Base-by-base conservation (phyloP, 2,888 invertebrate genomes). In the Serripes groenlandicus region DNA sequence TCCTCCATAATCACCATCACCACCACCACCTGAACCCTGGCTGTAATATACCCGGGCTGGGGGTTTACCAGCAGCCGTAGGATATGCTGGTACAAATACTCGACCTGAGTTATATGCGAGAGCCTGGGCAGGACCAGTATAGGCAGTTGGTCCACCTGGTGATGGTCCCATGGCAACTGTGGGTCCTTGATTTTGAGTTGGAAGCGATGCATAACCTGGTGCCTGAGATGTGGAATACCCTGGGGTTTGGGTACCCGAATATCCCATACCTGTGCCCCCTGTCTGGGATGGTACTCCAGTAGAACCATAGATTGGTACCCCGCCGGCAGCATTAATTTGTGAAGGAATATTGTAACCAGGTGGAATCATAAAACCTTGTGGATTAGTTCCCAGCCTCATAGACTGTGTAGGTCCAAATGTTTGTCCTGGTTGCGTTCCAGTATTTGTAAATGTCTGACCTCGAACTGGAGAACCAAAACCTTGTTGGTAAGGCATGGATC, bases 1-100 rank as follows among this genome's bases (percentile, higher is more conserved):
- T 9, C 77, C 77, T 21, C 75, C 78, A n/a, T 78, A 80, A 15
- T 70, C 77, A 54, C 83, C 81, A 15, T 79, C 81, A 7, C 76
- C 74, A 35, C 81, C 81, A 15, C 85, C 83, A 37, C 87, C 86
- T 7, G 81, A 74, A 42, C 78, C 68, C 3, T 64, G 68, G 21
- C 73, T 82, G 66, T 89, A 88, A 75, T 89, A 89, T 5, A 89
- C 83, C 68, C 88, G 76, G 32, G 83, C 85, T 54, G 87, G 75
- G 30, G 87, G 89, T 69, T 78, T 70, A 56, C 75, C 81, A 34
- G 87, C 86, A 35, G 86, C 83, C 37, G 85, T 86, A 30, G 87
- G 83, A 68, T 87, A 86, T 21, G 89, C 89, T 68, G 90, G 88
- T 15, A 89, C 72, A 68, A 84, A 89, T 3, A 85, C 85, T 18